A percentile compares a stretch with the other conserved stretches of the same genome.
Evolutionary conservation across 1,140 invertebrate genomes (phyloP).

Genomic region (Meloidogyne hapla): DNA sequence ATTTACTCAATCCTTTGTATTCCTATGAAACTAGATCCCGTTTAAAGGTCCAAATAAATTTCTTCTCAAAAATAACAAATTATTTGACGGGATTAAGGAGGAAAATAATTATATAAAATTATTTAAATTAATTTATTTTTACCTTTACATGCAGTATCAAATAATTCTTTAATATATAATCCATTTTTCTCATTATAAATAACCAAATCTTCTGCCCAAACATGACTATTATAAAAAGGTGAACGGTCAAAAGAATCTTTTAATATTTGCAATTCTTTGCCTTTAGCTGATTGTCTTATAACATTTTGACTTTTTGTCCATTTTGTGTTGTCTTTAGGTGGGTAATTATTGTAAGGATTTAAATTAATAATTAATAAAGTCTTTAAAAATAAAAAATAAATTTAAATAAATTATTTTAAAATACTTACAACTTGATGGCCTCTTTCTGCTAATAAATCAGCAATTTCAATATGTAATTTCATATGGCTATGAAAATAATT

Average conservation of each 20-base stretch:
- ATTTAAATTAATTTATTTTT: background rate
- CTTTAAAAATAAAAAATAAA: background rate
- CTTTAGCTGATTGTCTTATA: constrained; percentile 10
- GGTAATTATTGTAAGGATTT: constrained; percentile 3
- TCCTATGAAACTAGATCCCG: too few relatives aligned
- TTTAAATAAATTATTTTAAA: background rate
- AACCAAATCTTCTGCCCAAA: background rate
- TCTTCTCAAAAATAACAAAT: too few relatives aligned
- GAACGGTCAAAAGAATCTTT: background rate
- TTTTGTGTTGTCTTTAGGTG: background rate
- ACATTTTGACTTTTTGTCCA: constrained; percentile 20
- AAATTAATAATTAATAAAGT: constrained; percentile 12
- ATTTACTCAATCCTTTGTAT: too few relatives aligned
- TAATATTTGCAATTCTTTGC: background rate
- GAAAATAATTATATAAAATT: too few relatives aligned
- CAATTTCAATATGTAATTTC: constrained; percentile 10
- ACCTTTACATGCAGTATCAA: background rate
- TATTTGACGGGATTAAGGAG: too few relatives aligned
- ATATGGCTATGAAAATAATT: constrained; percentile 25
- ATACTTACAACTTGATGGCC: constrained; percentile 17
- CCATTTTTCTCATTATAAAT: background rate
- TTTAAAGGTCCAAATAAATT: too few relatives aligned
- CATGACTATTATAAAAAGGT: constrained; percentile 12
- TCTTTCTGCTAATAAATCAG: constrained; percentile 12
- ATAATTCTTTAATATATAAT: background rate